phyloP scores from a whole-genome alignment of 2,888 invertebrate genomes.

The Venustoraphidia nigricollis region DNA sequence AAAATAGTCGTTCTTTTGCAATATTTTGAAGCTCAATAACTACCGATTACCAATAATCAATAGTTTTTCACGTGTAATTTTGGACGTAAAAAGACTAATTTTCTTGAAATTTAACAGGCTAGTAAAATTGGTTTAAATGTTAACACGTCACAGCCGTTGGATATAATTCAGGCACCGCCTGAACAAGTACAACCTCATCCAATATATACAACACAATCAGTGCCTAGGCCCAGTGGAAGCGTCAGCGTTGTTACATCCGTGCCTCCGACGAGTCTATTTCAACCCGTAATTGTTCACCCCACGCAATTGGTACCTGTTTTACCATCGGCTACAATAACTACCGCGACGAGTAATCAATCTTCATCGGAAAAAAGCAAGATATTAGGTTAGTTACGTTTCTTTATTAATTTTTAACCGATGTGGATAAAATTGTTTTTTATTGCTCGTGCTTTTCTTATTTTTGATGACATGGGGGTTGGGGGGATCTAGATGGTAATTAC shows the following conservation, averaged over 20 bases:
- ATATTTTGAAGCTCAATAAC: background rate
- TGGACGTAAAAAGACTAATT: background rate
- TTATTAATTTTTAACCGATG: too few relatives aligned
- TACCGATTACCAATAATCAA: too few relatives aligned
- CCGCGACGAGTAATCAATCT: too few relatives aligned
- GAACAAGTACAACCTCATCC: too few relatives aligned
- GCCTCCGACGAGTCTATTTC: constrained; percentile 3
- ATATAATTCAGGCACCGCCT: too few relatives aligned
- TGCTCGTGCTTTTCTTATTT: too few relatives aligned
- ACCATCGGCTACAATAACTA: constrained; percentile 27
- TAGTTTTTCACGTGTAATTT: too few relatives aligned
- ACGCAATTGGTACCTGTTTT: constrained; percentile 63
- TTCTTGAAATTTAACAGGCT: background rate
- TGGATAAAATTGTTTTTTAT: too few relatives aligned
- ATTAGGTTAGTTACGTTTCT: too few relatives aligned
- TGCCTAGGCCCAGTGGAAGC: constrained; percentile 12
- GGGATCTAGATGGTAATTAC: too few relatives aligned
- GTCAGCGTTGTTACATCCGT: background rate
- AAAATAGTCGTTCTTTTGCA: background rate
- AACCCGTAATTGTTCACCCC: constrained; percentile 66
- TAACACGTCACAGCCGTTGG: background rate
- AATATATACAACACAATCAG: constrained; percentile 13
- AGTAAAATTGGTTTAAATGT: background rate
- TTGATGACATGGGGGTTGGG: too few relatives aligned
- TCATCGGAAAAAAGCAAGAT: too few relatives aligned